Percentiles rank a stretch among this genome's conserved stretches.
phyloP scores from a whole-genome alignment of 2,797 vertebrate species.

The Alosa sapidissima region DNA sequence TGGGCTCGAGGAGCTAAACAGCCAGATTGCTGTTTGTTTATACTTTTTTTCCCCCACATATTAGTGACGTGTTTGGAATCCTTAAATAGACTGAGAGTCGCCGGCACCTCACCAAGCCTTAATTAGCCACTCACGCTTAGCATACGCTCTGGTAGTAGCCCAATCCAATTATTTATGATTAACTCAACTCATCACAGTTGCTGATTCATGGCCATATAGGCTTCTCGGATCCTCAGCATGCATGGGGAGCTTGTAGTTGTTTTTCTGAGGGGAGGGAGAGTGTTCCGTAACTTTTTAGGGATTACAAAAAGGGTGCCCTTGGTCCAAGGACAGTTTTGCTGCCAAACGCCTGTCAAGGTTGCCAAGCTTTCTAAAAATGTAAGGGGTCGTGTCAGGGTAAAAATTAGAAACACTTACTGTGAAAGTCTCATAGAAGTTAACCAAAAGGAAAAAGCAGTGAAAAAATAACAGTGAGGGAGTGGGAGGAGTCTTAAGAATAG shows the following conservation, averaged over 20 bases:
- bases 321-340: slow-evolving; percentile 45
- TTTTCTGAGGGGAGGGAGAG: not conserved
- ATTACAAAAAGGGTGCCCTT: slow-evolving; percentile 37
- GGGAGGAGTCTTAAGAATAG: slow-evolving; percentile 19
- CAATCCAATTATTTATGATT: slow-evolving; percentile 51
- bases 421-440: slow-evolving; percentile 33
- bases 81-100: slow-evolving; percentile 48
- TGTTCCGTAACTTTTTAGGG: not conserved
- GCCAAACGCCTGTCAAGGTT: slow-evolving; percentile 47
- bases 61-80: slow-evolving; percentile 57
- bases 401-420: slow-evolving; percentile 38
- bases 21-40: slow-evolving; percentile 60
- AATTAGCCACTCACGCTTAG: slow-evolving; percentile 56
- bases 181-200: slow-evolving; percentile 39
- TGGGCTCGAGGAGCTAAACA: slow-evolving; percentile 56
- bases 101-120: slow-evolving; percentile 45
- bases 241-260: not conserved
- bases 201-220: slow-evolving; percentile 8
- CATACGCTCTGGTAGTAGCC: slow-evolving; percentile 50
- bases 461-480: slow-evolving; percentile 23
- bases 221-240: not conserved
- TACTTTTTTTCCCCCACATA: slow-evolving; percentile 48
- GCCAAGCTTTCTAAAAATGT: slow-evolving; percentile 39
- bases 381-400: slow-evolving; percentile 35
- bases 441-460: slow-evolving; percentile 36